Evolutionary conservation across 2,888 invertebrate species (phyloP), one percentile per base, ranked within the genome.

Genomic region (Fabriciana adippe): DNA sequence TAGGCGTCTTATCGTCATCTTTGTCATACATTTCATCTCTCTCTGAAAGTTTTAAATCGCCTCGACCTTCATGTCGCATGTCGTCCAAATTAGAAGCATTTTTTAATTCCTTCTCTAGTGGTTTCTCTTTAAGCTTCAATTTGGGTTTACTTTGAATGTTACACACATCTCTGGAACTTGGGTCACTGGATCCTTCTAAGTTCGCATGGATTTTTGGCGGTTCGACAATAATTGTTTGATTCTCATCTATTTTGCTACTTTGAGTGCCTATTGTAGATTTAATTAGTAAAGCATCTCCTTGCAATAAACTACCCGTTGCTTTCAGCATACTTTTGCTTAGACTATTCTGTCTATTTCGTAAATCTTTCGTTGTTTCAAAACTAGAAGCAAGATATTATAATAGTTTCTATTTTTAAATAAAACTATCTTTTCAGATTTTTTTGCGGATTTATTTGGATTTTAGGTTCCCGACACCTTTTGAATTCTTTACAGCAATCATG

Each of bases 1-100:
- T 93, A n/a, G 93, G 92, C 2, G 93, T 93, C 73, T 93, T 90
- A 72, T 92, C 89, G 71, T 87, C 88, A 57, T 88, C 89, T 73
- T 85, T 90, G 56, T 89, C 88, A 67, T 81, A 71, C 5, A 78
- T 68, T 68, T 88, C 90, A 16, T 88, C 89, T 69, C 79, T 81
- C 50, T 88, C 87, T 16, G 76, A 70, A 14, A 73, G 55, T 77
- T 81, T 88, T 53, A 77, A 74, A 50, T 88, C 89, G 47, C 77
- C 79, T 6, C 86, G 83, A 1, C 76, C 74, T 70, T 87, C 88
- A 62, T 81, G 81, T 31, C 83, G 82, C 80, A 86, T 84, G 31
- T 83, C 89, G 31, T 83, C 89, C 53, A 83, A 82, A 71, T 91
- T 90, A 0, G 84, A 84, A 1, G 90, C 90, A 59, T 90, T 90